phyloP scores from a whole-genome alignment of 2,888 invertebrate species.

The Palloptera scutellata region DNA sequence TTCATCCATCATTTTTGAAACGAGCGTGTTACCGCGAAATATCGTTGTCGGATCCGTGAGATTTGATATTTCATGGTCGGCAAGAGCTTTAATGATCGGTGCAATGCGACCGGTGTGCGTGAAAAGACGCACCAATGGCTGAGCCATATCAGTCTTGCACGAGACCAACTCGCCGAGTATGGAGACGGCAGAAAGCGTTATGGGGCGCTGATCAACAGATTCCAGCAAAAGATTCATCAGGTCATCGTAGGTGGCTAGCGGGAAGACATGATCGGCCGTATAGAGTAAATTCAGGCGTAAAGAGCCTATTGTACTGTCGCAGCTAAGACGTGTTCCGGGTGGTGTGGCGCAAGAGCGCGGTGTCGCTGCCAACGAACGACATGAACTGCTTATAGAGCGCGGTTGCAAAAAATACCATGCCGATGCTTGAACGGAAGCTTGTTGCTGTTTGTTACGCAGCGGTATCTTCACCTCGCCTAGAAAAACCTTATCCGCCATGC shows the following conservation, averaged over 20 bases:
- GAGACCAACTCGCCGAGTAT: conserved; percentile 84
- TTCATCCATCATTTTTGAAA: conserved; percentile 95
- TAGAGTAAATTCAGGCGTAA: conserved; percentile 86
- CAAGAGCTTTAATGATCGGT: conserved; percentile 82
- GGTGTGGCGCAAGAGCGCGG: conserved; percentile 75
- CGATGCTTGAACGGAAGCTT: conserved; percentile 69
- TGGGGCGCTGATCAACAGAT: conserved; percentile 68
- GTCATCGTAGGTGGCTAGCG: conserved; percentile 79
- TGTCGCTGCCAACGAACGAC: conserved; percentile 67
- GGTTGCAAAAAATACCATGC: conserved; percentile 84
- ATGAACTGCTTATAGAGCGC: conserved; percentile 65
- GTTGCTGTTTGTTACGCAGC: conserved; percentile 73
- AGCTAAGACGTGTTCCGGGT: conserved; percentile 73
- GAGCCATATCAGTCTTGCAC: conserved; percentile 88
- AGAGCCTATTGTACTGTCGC: conserved; percentile 77
- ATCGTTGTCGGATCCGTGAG: conserved; percentile 92
- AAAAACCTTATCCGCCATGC: conserved; percentile 79
- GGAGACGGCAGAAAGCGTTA: conserved; percentile 82
- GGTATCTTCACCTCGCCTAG: conserved; percentile 87
- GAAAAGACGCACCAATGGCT: conserved; percentile 86
- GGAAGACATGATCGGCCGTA: conserved; percentile 89
- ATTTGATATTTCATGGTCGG: conserved; percentile 88
- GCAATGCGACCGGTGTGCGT: conserved; percentile 87
- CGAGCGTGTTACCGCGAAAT: conserved; percentile 90
- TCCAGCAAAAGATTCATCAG: conserved; percentile 79